Base-by-base conservation (phyloP, 2,113 vertebrate species). In the Proteles cristata region DNA sequence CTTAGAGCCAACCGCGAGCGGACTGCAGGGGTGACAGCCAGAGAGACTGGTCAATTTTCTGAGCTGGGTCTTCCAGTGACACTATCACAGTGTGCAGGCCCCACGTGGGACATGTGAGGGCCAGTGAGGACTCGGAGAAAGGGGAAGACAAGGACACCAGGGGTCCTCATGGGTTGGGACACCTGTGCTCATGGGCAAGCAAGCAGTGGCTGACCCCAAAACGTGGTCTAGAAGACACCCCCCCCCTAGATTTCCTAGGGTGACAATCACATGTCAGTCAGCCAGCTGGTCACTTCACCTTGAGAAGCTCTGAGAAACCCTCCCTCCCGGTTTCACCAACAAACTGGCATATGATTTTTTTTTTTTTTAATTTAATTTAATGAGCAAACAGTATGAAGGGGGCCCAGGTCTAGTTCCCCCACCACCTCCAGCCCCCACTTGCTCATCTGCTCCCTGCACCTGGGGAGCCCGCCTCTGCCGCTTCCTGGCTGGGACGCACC, bases 401-500 rank as follows among this genome's bases (percentile, higher is more conserved):
- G 71, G 35, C 12, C 6, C 2, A 0, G 1, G 31, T 9, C 25
- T 9, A 31, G 61, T 15, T 15, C 39, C 73, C 25, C 43, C 39
- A 12, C 53, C 25, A n/a, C 7, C 12, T 2, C 55, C 68, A 8
- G 58, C 33, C 39, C 39, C 43, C 4, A 45, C 43, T 28, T 31
- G 11, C 31, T n/a, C 31, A 66, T 25, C 65, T 11, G 19, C 50
- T 17, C 4, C 19, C 33, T 58, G 50, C 25, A 7, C 68, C 25
- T 0, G 3, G 45, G 39, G 21, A 48, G 31, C 28, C 77, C 28
- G 4, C 39, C 39, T 26, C 31, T 11, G 31, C 23, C 35, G 23
- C 65, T 7, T 45, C 35, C 35, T 1, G 3, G 21, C 4, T 3
- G 5, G 77, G 21, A 33, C 50, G 2, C 39, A 0, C 4, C 31